phyloP scores from a whole-genome alignment of 2,113 vertebrate genomes.

The Hiodon alosoides region DNA sequence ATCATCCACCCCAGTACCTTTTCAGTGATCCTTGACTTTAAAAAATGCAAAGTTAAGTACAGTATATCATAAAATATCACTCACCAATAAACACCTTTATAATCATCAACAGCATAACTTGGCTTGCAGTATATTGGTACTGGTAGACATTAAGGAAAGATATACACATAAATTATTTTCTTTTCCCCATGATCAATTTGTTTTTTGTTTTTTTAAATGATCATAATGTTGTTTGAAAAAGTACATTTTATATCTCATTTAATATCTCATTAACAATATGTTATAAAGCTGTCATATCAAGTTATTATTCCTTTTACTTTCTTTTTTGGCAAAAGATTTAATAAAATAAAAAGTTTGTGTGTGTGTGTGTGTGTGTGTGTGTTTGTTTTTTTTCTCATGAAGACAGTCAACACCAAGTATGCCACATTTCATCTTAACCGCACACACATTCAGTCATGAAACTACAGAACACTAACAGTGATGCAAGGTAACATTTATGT shows the following conservation, averaged over 20 bases:
- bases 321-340: conserved; percentile 67
- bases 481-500: conserved; percentile 56
- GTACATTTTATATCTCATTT: conserved; percentile 8
- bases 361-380: too few relatives aligned
- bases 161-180: conserved; percentile 13
- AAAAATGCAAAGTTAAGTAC: conserved; percentile 48
- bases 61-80: conserved; percentile 39
- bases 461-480: conserved; percentile 60
- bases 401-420: conserved; percentile 58
- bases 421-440: conserved; percentile 64
- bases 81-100: conserved; percentile 36
- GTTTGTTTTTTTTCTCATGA: conserved; percentile 37
- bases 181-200: conserved; percentile 13
- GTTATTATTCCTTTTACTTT: conserved; percentile 13
- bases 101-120: conserved; percentile 31
- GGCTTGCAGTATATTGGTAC: conserved; percentile 22
- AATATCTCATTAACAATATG: conserved; percentile 17
- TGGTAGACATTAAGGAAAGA: conserved; percentile 30
- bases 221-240: conserved; percentile 28
- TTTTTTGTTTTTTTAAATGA: conserved; percentile 30
- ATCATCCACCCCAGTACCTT: conserved; percentile 34
- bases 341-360: too few relatives aligned
- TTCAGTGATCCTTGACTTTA: conserved; percentile 35
- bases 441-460: conserved; percentile 58
- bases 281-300: background rate